A percentile compares a stretch with the other conserved stretches of the same genome.
Evolutionary conservation across 2,888 invertebrate genomes (phyloP).

Genomic region (Hirtodrosophila alboralis): DNA sequence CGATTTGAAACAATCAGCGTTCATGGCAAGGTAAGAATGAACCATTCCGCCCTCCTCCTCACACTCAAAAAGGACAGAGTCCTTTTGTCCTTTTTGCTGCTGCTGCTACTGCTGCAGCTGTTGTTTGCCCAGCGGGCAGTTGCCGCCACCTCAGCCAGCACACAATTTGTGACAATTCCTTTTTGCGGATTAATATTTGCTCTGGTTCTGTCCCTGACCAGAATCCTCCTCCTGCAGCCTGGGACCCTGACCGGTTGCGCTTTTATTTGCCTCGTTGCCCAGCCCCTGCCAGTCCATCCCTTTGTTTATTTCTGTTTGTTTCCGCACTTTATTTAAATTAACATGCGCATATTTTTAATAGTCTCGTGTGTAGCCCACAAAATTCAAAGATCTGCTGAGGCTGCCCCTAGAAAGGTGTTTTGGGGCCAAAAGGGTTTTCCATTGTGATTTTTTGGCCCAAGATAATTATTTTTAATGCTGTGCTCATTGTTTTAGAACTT

Average conservation of each 20-base stretch:
- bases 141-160: constrained; percentile 51
- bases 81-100: constrained; percentile 63
- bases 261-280: constrained; percentile 65
- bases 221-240: constrained; percentile 13
- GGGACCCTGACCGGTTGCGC: constrained; percentile 67
- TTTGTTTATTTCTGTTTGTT: constrained; percentile 55
- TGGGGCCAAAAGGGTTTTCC: constrained; percentile 27
- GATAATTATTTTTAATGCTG: constrained; percentile 65
- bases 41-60: not conserved
- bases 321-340: constrained; percentile 72
- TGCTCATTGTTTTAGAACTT: constrained; percentile 67
- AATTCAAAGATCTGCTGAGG: constrained; percentile 10
- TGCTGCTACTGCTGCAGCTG: constrained; percentile 70
- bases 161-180: constrained; percentile 80
- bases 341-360: constrained; percentile 72
- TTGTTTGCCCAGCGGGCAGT: constrained; percentile 67
- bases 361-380: constrained; percentile 30
- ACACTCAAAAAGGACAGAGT: constrained; percentile 31
- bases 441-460: constrained; percentile 36
- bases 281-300: constrained; percentile 26
- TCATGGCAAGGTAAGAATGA: constrained; percentile 44
- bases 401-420: constrained; percentile 11
- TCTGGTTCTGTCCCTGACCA: constrained; percentile 34
- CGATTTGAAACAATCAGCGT: constrained; percentile 80
- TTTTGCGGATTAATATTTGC: constrained; percentile 80